phyloP scores from a whole-genome alignment of 2,888 invertebrate genomes.

The Drosophila planitibia region DNA sequence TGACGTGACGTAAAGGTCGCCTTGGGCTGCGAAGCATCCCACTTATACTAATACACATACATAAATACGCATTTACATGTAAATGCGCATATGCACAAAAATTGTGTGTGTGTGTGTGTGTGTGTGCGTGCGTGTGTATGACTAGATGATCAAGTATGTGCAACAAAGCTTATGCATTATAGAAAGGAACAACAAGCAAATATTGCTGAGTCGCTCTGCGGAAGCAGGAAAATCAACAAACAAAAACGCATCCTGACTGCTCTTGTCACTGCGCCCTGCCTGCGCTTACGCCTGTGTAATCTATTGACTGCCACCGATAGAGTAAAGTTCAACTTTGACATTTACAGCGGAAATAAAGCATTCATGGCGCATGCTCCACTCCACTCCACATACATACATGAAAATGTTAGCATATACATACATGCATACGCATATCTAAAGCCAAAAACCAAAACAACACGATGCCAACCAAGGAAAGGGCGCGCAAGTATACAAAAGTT shows the following conservation, averaged over 20 bases:
- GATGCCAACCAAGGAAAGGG: constrained; percentile 27
- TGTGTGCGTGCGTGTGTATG: constrained; percentile 2
- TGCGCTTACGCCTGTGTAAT: constrained; percentile 5
- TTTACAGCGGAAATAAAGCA: constrained; percentile 46
- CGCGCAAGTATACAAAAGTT: constrained; percentile 29
- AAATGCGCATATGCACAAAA: neutral
- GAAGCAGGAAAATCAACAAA: constrained; percentile 49
- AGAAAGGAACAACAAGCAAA: constrained; percentile 33
- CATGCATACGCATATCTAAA: constrained; percentile 1
- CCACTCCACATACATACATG: constrained; percentile 16
- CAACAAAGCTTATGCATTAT: constrained; percentile 9
- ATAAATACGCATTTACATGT: neutral
- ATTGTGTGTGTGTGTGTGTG: neutral
- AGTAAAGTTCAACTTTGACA: constrained; percentile 70
- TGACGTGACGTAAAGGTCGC: constrained; percentile 54
- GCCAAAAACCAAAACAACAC: neutral
- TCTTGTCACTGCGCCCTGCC: constrained; percentile 24
- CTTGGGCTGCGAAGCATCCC: constrained; percentile 32
- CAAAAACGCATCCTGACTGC: constrained; percentile 27
- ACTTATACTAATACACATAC: constrained; percentile 6
- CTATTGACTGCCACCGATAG: constrained; percentile 24
- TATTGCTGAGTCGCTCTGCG: constrained; percentile 37
- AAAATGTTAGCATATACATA: neutral
- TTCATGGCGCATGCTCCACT: constrained; percentile 63
- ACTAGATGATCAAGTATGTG: constrained; percentile 34